phyloP scores from a whole-genome alignment of 2,888 invertebrate species.

The Drosophila eohydei region DNA sequence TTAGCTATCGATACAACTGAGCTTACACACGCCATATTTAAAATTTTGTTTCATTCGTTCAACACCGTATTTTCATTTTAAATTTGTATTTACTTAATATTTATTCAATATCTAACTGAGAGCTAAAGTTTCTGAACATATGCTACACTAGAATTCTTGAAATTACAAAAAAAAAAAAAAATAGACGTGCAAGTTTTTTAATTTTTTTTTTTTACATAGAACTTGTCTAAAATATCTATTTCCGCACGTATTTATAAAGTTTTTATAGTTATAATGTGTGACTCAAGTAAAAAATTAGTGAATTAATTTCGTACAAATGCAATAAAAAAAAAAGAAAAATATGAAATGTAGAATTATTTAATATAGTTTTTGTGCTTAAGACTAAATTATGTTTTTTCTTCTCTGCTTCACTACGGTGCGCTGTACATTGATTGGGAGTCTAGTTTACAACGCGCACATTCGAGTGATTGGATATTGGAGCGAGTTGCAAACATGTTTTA shows the following conservation, averaged over 20 bases:
- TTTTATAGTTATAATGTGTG: constrained; percentile 13
- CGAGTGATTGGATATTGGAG: constrained; percentile 9
- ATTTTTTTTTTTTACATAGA: constrained; percentile 15
- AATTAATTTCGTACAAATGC: constrained; percentile 34
- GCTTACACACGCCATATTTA: not conserved
- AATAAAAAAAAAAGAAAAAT: constrained; percentile 14
- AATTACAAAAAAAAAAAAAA: not conserved
- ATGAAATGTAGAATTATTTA: constrained; percentile 7
- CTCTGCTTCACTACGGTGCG: constrained; percentile 12
- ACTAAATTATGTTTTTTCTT: constrained; percentile 25
- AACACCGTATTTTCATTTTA: not conserved
- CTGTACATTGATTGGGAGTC: constrained; percentile 29
- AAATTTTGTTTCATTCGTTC: not conserved
- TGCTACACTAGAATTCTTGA: not conserved
- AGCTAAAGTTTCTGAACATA: not conserved
- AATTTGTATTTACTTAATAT: constrained; percentile 1
- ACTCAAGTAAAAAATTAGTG: constrained; percentile 21
- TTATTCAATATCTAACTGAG: not conserved
- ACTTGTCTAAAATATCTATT: constrained; percentile 44
- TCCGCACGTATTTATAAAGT: constrained; percentile 21
- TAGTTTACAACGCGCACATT: constrained; percentile 33
- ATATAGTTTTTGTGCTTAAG: constrained; percentile 31
- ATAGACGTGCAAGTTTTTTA: not conserved
- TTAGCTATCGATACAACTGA: constrained; percentile 12
- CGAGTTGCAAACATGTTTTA: not conserved